phyloP scores from a whole-genome alignment of 2,888 invertebrate species.

The Phyllotreta striolata region DNA sequence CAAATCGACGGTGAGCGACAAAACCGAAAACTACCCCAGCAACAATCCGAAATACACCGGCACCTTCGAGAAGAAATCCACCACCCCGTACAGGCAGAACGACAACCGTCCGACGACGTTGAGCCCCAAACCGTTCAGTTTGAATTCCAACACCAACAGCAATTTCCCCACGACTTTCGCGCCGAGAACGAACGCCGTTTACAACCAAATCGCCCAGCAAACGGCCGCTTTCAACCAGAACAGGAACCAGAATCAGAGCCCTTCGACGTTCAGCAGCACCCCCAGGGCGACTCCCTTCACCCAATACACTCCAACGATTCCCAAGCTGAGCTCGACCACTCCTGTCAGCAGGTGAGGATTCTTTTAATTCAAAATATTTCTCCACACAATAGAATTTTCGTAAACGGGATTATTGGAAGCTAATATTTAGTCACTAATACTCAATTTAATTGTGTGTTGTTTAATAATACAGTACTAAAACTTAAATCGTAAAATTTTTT shows the following conservation, averaged over 20 bases:
- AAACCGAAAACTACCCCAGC: conserved; percentile 48
- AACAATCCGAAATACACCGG: conserved; percentile 48
- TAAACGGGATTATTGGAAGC: conserved; percentile 1
- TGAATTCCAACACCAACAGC: conserved; percentile 42
- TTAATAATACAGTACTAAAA: no score
- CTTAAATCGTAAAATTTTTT: no score
- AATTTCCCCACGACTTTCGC: conserved; percentile 55
- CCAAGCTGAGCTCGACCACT: conserved; percentile 56
- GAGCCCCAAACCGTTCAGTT: conserved; percentile 52
- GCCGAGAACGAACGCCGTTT: conserved; percentile 55
- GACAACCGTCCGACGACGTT: conserved; percentile 55
- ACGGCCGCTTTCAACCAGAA: conserved; percentile 46
- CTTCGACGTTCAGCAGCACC: conserved; percentile 46
- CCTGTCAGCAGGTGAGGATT: conserved; percentile 43
- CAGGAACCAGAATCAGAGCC: conserved; percentile 36
- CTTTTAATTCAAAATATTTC: neutral
- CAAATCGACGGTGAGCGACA: conserved; percentile 43
- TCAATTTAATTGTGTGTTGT: no score
- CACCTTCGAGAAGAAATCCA: conserved; percentile 50
- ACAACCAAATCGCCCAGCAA: conserved; percentile 51
- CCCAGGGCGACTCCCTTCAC: conserved; percentile 55
- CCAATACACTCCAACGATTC: conserved; percentile 61
- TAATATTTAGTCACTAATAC: no score
- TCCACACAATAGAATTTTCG: neutral
- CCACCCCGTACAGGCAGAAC: conserved; percentile 49